Evolutionary conservation across 2,888 invertebrate genomes (phyloP), one percentile per base, ranked within the genome.

Genomic region (Cryptus viduatorius): DNA sequence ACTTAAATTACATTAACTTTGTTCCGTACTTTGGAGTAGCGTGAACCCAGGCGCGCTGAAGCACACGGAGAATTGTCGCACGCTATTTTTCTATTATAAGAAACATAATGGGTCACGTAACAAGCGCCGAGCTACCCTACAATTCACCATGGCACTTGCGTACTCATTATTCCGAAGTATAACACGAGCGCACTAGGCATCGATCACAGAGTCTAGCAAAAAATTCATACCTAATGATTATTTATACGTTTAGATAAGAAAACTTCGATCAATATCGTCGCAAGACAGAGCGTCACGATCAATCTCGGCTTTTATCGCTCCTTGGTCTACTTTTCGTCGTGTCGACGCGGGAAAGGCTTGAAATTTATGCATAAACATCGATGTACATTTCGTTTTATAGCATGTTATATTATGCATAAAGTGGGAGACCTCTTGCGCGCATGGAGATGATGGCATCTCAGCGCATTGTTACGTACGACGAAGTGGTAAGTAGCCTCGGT

Each of bases 11-110:
- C 14, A n/a, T 14, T 14, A 5, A 14, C 14, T 14, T 61, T 29
- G 12, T 3, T 29, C n/a, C 19, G 3, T 24, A 7, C 50, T 37
- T 61, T 12, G 24, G 48, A 16, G 46, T 61, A 19, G 69, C 69
- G 69, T 59, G 61, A 64, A 50, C 61, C 8, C 37, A 37, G 53
- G 42, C 37, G n/a, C 16, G 44, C 44, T 24, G 12, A 31, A 46
- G 56, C 37, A 56, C 44, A 59, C 24, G 16, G 24, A 8, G 1
- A 48, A 14, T 29, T 69, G 68, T 61, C 59, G 37, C 78, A 79
- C 78, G 78, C 78, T 64, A 79, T 64, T 71, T 79, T 79, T 79
- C 69, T 79, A 79, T 79, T 79, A 79, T 29, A n/a, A 61, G 61
- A 31, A 64, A 79, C 37, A 5, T 71, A 61, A 71, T 37, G 37